A percentile compares a stretch with the other conserved stretches of the same genome.
These are phyloP conservation scores for Hyalella azteca DNA, from an alignment of 2,888 invertebrate genomes.

Conservation along the genomic window DNA sequence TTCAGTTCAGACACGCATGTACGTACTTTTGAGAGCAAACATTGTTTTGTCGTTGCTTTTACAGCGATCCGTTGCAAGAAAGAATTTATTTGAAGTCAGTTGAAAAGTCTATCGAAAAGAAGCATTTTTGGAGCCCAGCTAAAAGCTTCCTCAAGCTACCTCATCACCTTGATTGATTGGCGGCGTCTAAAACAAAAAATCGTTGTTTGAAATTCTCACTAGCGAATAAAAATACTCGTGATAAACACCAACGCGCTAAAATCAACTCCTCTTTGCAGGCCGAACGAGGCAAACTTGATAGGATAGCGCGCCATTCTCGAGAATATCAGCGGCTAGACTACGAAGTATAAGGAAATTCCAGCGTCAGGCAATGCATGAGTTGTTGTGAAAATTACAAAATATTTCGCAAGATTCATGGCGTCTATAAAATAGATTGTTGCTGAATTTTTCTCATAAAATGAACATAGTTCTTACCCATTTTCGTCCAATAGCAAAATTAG, in stretches of 20 bases:
- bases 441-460: too few relatives aligned
- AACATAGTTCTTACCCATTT: too few relatives aligned
- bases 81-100: slow-evolving; percentile 5
- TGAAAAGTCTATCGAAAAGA: not conserved
- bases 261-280: not conserved
- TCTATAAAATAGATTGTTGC: too few relatives aligned
- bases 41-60: not conserved
- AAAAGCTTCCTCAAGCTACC: slow-evolving; percentile 34
- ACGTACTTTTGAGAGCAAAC: too few relatives aligned
- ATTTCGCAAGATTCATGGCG: too few relatives aligned
- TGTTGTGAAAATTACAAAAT: too few relatives aligned
- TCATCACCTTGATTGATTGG: slow-evolving; percentile 35
- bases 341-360: too few relatives aligned
- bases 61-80: not conserved
- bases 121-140: slow-evolving; percentile 14
- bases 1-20: too few relatives aligned
- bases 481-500: too few relatives aligned
- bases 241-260: slow-evolving; percentile 2
- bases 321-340: too few relatives aligned
- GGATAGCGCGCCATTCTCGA: too few relatives aligned
- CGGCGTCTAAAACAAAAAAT: slow-evolving; percentile 21
- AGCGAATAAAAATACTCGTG: slow-evolving; percentile 14
- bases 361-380: too few relatives aligned
- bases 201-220: slow-evolving; percentile 17
- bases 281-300: not conserved